These are phyloP conservation scores for Unio delphinus DNA, from an alignment of 2,888 invertebrate species.

Conservation along the genomic window DNA sequence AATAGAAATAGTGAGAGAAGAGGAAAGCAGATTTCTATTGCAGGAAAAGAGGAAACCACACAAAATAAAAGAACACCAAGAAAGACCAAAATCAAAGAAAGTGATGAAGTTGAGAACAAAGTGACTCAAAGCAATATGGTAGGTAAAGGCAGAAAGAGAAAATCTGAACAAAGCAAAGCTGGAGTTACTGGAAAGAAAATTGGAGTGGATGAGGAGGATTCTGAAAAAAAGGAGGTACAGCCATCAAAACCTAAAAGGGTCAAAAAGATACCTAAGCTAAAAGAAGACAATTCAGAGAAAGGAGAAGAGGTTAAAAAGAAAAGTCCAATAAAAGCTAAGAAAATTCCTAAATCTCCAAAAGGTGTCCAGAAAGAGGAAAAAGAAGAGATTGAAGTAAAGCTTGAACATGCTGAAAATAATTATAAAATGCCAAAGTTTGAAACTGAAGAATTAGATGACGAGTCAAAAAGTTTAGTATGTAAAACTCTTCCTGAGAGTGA, in stretches of 20 bases:
- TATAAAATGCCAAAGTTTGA: conserved; percentile 11
- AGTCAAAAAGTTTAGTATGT: conserved; percentile 4
- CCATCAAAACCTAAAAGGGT: background rate
- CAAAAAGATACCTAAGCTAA: background rate
- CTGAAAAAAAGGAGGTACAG: background rate
- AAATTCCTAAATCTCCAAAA: conserved; percentile 3
- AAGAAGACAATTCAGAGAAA: background rate
- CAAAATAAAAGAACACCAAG: background rate
- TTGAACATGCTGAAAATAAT: conserved; percentile 6
- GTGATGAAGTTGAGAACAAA: too few relatives aligned
- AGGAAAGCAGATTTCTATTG: background rate
- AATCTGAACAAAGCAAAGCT: background rate
- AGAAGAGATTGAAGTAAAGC: conserved; percentile 9
- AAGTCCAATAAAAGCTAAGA: conserved; percentile 3
- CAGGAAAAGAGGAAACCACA: conserved; percentile 1
- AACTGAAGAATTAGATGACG: background rate
- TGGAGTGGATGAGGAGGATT: background rate
- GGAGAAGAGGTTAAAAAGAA: conserved; percentile 3
- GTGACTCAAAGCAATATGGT: too few relatives aligned
- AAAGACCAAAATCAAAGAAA: too few relatives aligned
- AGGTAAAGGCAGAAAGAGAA: too few relatives aligned
- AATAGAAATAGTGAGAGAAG: conserved; percentile 5
- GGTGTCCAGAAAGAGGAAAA: conserved; percentile 6
- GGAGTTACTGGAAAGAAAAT: background rate
- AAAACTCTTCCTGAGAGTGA: background rate